A percentile compares a stretch with the other conserved stretches of the same genome.
Conservation (phyloP, 2,797 vertebrate genomes). For the Oreochromis grahami region DNA sequence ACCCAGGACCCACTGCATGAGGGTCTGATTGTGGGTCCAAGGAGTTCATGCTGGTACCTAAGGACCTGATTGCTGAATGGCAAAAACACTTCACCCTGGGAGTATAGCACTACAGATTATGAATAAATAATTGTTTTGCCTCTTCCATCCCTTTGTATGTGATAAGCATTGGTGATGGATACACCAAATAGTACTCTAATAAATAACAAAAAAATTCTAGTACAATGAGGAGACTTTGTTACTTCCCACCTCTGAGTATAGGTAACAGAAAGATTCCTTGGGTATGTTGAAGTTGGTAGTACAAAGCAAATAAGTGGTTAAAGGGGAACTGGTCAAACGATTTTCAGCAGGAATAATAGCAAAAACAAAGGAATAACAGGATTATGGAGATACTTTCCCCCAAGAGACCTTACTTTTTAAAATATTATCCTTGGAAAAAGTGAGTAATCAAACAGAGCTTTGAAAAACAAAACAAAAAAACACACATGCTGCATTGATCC, state of each 20-base stretch:
- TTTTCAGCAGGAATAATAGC: not conserved
- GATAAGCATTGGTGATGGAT: not conserved
- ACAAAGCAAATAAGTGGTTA: not conserved
- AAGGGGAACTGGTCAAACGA: not conserved
- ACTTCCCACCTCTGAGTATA: not conserved
- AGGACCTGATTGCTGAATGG: not conserved
- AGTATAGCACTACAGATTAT: not conserved
- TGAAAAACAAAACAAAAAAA: not conserved
- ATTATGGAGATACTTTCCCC: not conserved
- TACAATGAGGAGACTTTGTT: not conserved
- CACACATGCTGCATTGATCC: not conserved
- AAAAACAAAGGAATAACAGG: not conserved
- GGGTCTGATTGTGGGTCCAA: not conserved
- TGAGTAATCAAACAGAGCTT: not conserved
- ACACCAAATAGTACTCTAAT: not conserved
- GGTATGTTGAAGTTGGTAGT: not conserved
- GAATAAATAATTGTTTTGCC: not conserved
- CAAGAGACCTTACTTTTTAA: not conserved
- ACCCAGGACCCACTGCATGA: not conserved
- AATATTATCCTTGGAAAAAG: not conserved
- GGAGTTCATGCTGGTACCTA: not conserved
- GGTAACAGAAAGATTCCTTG: not conserved
- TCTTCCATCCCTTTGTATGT: not conserved
- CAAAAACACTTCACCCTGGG: not conserved
- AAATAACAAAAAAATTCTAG: not conserved